Conservation (phyloP, 2,888 invertebrate genomes). For the Podabrus alpinus region DNA sequence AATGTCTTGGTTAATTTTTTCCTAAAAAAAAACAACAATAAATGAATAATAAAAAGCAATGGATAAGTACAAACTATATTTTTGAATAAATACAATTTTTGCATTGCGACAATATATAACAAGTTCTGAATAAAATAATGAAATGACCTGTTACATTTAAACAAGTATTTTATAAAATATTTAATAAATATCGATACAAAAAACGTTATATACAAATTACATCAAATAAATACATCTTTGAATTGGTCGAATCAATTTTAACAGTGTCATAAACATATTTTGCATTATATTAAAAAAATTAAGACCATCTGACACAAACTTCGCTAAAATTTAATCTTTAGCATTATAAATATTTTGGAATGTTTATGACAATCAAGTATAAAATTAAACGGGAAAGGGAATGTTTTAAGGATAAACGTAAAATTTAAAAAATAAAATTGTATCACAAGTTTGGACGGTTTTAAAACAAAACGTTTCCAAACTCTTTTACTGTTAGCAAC, state of each 20-base stretch:
- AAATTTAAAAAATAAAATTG: not conserved
- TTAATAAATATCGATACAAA: not conserved
- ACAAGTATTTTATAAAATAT: not conserved
- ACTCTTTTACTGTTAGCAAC: not conserved
- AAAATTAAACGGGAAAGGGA: not conserved
- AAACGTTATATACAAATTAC: not conserved
- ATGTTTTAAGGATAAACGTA: not conserved
- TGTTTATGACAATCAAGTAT: not conserved
- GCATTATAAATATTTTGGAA: not conserved
- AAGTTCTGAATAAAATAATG: not conserved
- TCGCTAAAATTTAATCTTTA: not conserved
- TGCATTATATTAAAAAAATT: not conserved
- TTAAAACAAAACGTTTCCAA: constrained; percentile 1
- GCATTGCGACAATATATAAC: not conserved
- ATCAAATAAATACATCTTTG: constrained; percentile 2
- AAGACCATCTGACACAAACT: not conserved
- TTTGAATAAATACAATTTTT: not conserved
- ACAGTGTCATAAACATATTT: not conserved
- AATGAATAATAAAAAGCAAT: not conserved
- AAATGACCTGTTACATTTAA: not conserved
- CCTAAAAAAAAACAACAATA: too few relatives aligned
- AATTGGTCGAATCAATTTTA: not conserved
- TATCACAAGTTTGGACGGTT: constrained; percentile 3
- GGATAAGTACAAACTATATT: not conserved
- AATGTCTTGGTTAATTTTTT: too few relatives aligned